Evolutionary conservation across 2,113 vertebrate species (phyloP).

Genomic region (Prietella phreatophila): DNA sequence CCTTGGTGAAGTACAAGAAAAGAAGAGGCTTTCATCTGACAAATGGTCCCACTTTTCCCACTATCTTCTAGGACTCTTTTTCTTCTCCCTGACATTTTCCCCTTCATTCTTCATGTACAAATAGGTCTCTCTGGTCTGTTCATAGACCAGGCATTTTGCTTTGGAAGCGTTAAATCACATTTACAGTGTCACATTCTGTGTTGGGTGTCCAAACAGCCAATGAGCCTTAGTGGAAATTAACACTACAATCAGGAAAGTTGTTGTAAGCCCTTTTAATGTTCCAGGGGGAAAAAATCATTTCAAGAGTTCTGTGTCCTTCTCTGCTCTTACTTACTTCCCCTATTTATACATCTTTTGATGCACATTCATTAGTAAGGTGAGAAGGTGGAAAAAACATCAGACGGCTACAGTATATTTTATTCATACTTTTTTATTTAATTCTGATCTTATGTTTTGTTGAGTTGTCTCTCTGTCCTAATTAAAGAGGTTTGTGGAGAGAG

Average conservation of each 20-base stretch:
- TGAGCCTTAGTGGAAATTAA: constrained; percentile 51
- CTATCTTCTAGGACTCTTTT: constrained; percentile 51
- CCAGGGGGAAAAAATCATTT: constrained; percentile 7
- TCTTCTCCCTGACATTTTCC: constrained; percentile 25
- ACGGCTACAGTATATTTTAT: constrained; percentile 52
- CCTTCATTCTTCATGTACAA: constrained; percentile 41
- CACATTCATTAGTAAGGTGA: constrained; percentile 43
- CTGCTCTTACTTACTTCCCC: constrained; percentile 9
- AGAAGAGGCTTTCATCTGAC: constrained; percentile 59
- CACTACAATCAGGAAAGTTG: constrained; percentile 53
- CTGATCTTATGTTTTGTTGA: constrained; percentile 22
- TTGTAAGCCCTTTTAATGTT: constrained; percentile 41
- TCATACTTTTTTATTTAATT: constrained; percentile 49
- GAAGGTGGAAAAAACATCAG: constrained; percentile 43
- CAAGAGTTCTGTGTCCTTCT: constrained; percentile 6
- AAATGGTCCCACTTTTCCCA: constrained; percentile 60
- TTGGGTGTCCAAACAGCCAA: constrained; percentile 44
- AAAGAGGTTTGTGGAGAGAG: constrained; percentile 32
- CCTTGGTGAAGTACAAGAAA: constrained; percentile 36
- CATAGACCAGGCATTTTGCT: constrained; percentile 44
- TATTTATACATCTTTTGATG: constrained; percentile 26
- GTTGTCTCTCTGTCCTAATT: constrained; percentile 48
- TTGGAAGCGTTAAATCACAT: constrained; percentile 33
- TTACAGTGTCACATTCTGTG: constrained; percentile 47
- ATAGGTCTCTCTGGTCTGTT: constrained; percentile 36